Evolutionary conservation across 2,888 invertebrate species (phyloP), one percentile per base, ranked within the genome.

Genomic region (Agrotis puta): DNA sequence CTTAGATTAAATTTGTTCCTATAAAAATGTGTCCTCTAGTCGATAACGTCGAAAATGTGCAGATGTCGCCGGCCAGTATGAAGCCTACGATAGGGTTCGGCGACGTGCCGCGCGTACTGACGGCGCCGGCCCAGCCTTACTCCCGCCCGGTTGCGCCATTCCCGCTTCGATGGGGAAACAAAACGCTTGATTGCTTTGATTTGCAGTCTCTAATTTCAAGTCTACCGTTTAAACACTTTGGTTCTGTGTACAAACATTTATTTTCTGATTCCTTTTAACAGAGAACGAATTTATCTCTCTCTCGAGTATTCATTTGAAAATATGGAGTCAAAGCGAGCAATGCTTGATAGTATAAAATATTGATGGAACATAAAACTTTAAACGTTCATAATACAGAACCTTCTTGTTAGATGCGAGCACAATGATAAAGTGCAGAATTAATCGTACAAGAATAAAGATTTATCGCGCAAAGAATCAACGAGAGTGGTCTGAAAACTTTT

Each of bases 1-100:
- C 93, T 94, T 93, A 94, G 94, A 95, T 95, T 95, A 95, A 94
- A 94, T 94, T 95, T 94, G 94, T 91, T 93, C 94, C 92, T 92
- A 93, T 94, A 94, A 93, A 95, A 94, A 94, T 93, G 93, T 92
- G 92, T 91, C 90, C 92, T 91, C 89, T 83, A 92, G 87, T 94
- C 94, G 93, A 94, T 94, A 94, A 93, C 93, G 92, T 90, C 88
- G 90, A 90, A 92, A 93, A 93, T 94, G 93, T 94, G 93, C 95
- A 94, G 94, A 94, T 95, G 94, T 93, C 91, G 91, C 91, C 92
- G 91, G 92, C 86, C 91, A 92, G 90, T 93, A 94, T 94, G 94
- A 92, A 92, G 92, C 91, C 87, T 88, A 91, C 91, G 93, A 94
- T 93, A 92, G 93, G 92, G 92, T 89, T 87, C 88, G 70, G 84